A percentile compares a stretch with the other conserved stretches of the same genome.
These are phyloP conservation scores for Pangasius djambal DNA, from an alignment of 2,797 vertebrate genomes.

Conservation along the genomic window DNA sequence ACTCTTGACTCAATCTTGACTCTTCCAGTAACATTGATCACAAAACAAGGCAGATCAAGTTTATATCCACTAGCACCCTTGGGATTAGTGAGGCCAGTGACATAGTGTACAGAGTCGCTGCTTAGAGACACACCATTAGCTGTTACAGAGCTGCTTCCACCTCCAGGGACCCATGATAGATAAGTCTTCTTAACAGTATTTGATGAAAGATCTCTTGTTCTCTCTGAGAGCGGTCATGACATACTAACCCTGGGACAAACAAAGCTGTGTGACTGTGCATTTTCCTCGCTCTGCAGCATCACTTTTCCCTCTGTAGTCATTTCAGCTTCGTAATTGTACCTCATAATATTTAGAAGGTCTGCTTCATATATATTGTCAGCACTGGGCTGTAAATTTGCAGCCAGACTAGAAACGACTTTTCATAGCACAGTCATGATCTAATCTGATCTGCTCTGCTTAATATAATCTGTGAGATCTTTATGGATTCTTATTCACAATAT, in stretches of 20 bases:
- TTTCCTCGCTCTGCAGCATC: not conserved
- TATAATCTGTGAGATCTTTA: not conserved
- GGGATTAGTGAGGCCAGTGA: not conserved
- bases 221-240: constrained; percentile 9
- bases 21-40: not conserved
- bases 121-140: not conserved
- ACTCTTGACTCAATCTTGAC: not conserved
- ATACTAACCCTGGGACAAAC: constrained; percentile 1
- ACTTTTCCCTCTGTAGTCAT: not conserved
- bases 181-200: constrained; percentile 4
- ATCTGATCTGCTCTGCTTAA: not conserved
- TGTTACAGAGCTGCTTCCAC: not conserved
- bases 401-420: not conserved
- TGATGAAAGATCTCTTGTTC: constrained; percentile 1
- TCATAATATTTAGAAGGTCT: constrained; percentile 4
- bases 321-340: not conserved
- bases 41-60: not conserved
- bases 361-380: not conserved
- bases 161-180: constrained; percentile 11
- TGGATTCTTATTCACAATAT: not conserved
- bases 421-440: not conserved
- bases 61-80: not conserved
- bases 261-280: constrained; percentile 2
- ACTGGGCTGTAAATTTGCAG: not conserved
- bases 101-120: not conserved